Evolutionary conservation across 2,113 vertebrate species (phyloP).

Genomic region (Amazona vittata): DNA sequence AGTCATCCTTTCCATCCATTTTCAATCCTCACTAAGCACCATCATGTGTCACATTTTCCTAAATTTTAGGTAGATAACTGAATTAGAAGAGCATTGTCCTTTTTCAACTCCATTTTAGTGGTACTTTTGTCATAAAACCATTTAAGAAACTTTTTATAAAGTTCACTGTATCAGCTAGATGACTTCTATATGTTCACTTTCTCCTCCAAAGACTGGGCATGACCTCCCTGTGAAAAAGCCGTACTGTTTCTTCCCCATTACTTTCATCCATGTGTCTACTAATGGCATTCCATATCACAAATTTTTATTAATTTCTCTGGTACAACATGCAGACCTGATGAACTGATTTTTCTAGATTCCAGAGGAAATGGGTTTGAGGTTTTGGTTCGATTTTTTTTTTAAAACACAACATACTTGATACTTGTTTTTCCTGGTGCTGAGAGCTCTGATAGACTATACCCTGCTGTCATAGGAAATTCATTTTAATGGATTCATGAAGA

Average conservation of each 20-base stretch:
- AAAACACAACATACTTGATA: fast-evolving
- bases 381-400: too few relatives aligned
- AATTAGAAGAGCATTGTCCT: neutral
- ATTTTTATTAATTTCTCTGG: neutral
- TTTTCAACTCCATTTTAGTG: neutral
- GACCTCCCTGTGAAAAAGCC: neutral
- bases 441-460: neutral
- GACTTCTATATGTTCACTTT: neutral
- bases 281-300: neutral
- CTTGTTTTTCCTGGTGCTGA: neutral
- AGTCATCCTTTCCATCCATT: neutral
- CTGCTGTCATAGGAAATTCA: neutral
- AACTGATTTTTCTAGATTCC: neutral
- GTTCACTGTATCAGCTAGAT: neutral
- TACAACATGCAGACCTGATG: neutral
- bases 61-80: neutral
- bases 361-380: fast-evolving
- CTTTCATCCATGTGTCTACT: neutral
- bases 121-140: neutral
- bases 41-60: neutral
- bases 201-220: neutral
- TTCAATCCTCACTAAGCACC: too few relatives aligned
- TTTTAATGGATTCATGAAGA: neutral
- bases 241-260: neutral
- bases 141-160: neutral